These are phyloP conservation scores for Celastrina argiolus DNA, from an alignment of 2,888 invertebrate genomes.

Conservation along the genomic window DNA sequence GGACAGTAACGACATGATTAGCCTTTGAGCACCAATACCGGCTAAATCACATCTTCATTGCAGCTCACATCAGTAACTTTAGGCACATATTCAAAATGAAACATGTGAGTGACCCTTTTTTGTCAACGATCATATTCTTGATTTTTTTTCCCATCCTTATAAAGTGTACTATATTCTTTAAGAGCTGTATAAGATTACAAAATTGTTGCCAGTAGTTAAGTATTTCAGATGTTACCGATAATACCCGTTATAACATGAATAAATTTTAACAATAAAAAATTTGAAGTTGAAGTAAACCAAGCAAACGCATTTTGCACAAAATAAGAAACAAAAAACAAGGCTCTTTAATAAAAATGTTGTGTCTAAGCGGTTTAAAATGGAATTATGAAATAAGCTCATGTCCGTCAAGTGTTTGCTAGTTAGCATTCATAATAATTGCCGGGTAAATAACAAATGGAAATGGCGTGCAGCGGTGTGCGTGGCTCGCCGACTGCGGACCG, in stretches of 20 bases:
- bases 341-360: background rate
- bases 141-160: too few species aligned
- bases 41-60: conserved; percentile 10
- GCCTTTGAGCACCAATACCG: conserved; percentile 20
- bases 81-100: background rate
- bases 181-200: too few species aligned
- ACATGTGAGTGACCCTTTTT: background rate
- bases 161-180: too few species aligned
- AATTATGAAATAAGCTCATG: conserved; percentile 24
- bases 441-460: conserved; percentile 50
- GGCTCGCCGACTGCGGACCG: conserved; percentile 64
- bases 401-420: conserved; percentile 31
- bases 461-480: conserved; percentile 67
- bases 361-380: conserved; percentile 8
- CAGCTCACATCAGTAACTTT: background rate
- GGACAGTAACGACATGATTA: conserved; percentile 23
- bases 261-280: too few species aligned
- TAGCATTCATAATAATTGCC: conserved; percentile 51
- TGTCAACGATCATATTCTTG: background rate
- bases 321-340: background rate
- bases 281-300: background rate
- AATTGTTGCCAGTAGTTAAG: too few species aligned
- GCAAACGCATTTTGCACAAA: background rate
- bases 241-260: too few species aligned
- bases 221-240: too few species aligned